Conservation (phyloP, 2,113 vertebrate species). For the Talpa occidentalis region DNA sequence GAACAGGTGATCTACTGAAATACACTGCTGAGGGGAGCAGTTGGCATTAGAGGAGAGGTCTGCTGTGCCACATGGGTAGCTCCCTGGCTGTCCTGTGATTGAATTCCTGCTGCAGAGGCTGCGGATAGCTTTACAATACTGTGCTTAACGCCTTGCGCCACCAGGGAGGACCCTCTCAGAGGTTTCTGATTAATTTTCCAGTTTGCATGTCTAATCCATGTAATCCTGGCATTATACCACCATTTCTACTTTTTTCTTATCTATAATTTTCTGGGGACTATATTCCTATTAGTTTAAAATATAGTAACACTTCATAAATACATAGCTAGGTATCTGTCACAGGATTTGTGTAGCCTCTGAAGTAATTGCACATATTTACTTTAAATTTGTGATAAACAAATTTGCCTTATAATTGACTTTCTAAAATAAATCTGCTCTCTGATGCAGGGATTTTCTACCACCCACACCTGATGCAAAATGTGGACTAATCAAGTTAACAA, state of each 20-base stretch:
- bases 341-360: not conserved
- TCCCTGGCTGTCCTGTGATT: no score
- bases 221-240: not conserved
- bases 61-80: no score
- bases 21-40: no score
- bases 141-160: no score
- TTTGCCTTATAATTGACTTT: not conserved
- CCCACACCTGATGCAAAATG: not conserved
- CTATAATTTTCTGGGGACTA: not conserved
- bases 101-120: no score
- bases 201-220: not conserved
- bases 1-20: no score
- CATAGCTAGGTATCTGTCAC: not conserved
- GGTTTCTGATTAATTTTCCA: not conserved
- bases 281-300: not conserved
- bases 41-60: no score
- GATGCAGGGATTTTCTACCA: not conserved
- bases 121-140: no score
- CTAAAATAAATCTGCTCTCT: not conserved
- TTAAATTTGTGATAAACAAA: not conserved
- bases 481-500: not conserved
- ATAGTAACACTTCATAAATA: no score
- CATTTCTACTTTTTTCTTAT: not conserved
- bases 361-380: not conserved
- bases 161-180: not conserved